Conservation (phyloP, 2,888 invertebrate genomes). For the Orthosia cruda region DNA sequence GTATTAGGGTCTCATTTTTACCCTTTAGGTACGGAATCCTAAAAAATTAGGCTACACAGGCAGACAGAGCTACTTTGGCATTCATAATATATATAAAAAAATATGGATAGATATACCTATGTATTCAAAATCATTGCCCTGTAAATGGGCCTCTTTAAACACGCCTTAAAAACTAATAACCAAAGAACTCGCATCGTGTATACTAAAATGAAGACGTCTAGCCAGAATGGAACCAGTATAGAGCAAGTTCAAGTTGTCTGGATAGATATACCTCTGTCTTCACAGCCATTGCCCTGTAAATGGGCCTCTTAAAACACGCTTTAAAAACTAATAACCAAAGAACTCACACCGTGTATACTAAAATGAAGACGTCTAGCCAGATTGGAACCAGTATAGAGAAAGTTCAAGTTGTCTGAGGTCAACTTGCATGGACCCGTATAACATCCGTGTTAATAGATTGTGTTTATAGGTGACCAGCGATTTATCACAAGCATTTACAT, state of each 20-base stretch:
- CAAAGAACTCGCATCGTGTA: conserved; percentile 38
- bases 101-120: too few species aligned
- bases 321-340: conserved; percentile 12
- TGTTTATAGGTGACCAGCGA: conserved; percentile 79
- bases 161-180: neutral
- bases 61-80: too few species aligned
- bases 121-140: neutral
- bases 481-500: conserved; percentile 71
- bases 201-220: conserved; percentile 63
- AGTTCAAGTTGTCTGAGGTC: conserved; percentile 78
- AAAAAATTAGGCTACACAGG: too few species aligned
- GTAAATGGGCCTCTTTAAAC: neutral
- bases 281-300: neutral
- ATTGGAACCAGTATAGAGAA: conserved; percentile 79
- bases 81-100: too few species aligned
- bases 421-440: conserved; percentile 72
- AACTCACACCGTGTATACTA: conserved; percentile 35
- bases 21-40: too few species aligned
- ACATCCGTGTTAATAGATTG: conserved; percentile 85
- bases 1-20: too few species aligned
- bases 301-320: neutral
- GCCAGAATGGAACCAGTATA: conserved; percentile 72
- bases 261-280: too few species aligned
- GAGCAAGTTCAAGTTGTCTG: conserved; percentile 79
- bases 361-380: conserved; percentile 65